phyloP scores from a whole-genome alignment of 2,888 invertebrate species.

The Hartigia nigra region DNA sequence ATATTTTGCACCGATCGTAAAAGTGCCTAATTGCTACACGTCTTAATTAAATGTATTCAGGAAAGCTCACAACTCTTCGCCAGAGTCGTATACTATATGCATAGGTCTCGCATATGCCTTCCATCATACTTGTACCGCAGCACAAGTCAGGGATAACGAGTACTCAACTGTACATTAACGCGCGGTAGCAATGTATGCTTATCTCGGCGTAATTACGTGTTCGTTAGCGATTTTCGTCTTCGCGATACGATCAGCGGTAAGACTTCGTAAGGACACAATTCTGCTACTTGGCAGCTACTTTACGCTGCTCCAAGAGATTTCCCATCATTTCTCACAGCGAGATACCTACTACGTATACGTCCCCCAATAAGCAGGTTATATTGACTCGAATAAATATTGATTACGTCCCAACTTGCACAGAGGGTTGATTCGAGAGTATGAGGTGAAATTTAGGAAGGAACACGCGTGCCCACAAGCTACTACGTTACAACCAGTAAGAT shows the following conservation, averaged over 20 bases:
- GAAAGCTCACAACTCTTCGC: not conserved
- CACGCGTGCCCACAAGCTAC: not conserved
- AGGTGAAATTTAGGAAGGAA: not conserved
- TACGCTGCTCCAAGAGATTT: not conserved
- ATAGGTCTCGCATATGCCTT: not conserved
- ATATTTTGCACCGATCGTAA: constrained; percentile 40
- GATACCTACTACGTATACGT: not conserved
- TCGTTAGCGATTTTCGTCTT: constrained; percentile 30
- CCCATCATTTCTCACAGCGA: not conserved
- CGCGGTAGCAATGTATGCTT: not conserved
- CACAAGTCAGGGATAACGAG: not conserved
- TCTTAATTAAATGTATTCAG: constrained; percentile 44
- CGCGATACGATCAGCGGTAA: not conserved
- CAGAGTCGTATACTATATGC: not conserved
- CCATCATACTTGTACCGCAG: not conserved
- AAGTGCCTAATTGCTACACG: constrained; percentile 44
- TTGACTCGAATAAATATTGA: not conserved
- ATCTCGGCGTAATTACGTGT: constrained; percentile 30
- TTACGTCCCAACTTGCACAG: not conserved
- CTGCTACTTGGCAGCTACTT: not conserved
- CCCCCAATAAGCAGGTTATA: not conserved
- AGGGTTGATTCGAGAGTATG: not conserved
- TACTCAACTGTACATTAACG: not conserved
- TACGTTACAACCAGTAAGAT: not conserved
- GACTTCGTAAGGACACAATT: not conserved